phyloP scores from a whole-genome alignment of 2,113 vertebrate genomes.

The Hydropotes inermis region DNA sequence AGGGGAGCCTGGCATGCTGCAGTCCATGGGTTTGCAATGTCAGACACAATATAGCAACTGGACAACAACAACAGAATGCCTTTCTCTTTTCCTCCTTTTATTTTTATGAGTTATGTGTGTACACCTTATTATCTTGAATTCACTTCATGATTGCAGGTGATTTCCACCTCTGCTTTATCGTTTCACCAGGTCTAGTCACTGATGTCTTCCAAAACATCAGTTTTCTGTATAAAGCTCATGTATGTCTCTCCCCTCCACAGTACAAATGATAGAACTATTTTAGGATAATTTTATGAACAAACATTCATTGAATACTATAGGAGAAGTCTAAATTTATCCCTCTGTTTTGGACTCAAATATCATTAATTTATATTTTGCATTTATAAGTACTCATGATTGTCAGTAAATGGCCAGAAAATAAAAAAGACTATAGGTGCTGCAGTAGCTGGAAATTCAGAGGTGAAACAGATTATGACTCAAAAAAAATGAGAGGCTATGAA shows the following conservation, averaged over 20 bases:
- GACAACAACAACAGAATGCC: background rate
- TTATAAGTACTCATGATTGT: background rate
- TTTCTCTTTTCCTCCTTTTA: slow-evolving; percentile 27
- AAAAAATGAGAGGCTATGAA: background rate
- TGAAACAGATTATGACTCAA: background rate
- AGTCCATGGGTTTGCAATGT: background rate
- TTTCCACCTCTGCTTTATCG: slow-evolving; percentile 43
- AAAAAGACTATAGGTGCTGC: background rate
- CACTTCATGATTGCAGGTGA: slow-evolving; percentile 47
- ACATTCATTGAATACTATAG: background rate
- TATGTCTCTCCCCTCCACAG: background rate
- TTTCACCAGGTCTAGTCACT: slow-evolving; percentile 1
- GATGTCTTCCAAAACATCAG: slow-evolving; percentile 22
- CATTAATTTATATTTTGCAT: slow-evolving; percentile 15
- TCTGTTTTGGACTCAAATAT: background rate
- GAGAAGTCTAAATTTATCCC: background rate
- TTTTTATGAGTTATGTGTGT: slow-evolving; percentile 58
- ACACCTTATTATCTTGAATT: slow-evolving; percentile 62
- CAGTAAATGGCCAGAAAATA: background rate
- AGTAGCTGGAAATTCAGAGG: background rate
- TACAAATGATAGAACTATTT: background rate
- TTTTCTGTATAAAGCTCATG: background rate
- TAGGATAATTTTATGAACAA: background rate
- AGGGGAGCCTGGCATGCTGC: background rate
- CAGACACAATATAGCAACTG: background rate